Conservation (phyloP, 64 coral and sea anemone species). For the Dendronephthya gigantea region DNA sequence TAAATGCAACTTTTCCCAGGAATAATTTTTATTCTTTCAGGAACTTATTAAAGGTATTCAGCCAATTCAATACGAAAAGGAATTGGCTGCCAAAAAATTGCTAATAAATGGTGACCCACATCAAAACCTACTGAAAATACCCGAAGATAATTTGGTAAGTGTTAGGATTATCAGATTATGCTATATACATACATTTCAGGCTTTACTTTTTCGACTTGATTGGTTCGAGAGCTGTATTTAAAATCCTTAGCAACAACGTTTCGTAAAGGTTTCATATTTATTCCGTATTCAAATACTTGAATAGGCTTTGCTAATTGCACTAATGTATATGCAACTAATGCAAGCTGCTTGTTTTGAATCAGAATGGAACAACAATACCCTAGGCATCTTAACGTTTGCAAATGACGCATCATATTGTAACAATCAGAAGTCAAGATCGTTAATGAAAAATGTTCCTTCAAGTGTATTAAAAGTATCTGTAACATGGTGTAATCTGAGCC, state of each 20-base stretch:
- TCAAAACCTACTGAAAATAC: neutral
- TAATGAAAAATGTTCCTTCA: too few species aligned
- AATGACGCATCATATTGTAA: neutral
- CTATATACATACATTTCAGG: neutral
- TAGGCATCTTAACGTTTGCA: neutral
- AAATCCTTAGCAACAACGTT: neutral
- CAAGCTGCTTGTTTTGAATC: neutral
- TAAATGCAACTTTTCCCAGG: neutral
- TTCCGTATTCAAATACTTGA: neutral
- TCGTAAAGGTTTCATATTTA: neutral
- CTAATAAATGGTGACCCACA: neutral
- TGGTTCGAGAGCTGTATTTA: neutral
- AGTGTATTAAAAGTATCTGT: too few species aligned
- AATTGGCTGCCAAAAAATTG: neutral
- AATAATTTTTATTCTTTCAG: neutral
- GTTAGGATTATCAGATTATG: neutral
- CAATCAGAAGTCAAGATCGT: too few species aligned
- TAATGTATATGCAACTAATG: neutral
- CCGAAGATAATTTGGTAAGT: neutral
- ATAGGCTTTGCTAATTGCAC: neutral
- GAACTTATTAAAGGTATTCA: conserved; percentile 7
- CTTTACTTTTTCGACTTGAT: neutral
- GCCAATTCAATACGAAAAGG: neutral
- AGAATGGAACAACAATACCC: neutral
- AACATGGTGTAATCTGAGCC: neutral